Evolutionary conservation across 2,797 vertebrate species (phyloP).

Genomic region (Falco concolor): DNA sequence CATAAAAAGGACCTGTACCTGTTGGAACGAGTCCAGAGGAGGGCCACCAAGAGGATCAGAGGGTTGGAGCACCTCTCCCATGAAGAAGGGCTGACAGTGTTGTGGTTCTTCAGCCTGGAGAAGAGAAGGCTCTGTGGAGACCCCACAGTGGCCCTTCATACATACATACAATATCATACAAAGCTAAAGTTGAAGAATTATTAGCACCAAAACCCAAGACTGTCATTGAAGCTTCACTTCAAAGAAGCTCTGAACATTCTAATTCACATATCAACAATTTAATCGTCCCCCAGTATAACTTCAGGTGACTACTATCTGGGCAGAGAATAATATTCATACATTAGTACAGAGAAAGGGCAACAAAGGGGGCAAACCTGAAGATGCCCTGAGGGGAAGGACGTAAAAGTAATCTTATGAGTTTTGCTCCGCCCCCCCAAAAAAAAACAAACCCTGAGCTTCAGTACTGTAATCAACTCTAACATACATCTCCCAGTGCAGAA

Average conservation of each 20-base stretch:
- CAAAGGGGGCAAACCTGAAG: neutral
- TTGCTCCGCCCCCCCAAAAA: too few relatives aligned
- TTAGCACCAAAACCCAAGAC: neutral
- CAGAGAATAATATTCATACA: neutral
- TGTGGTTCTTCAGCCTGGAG: neutral
- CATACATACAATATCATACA: neutral
- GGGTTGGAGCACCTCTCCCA: neutral
- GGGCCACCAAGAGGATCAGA: neutral
- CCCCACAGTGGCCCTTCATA: too few relatives aligned
- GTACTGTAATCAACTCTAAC: neutral
- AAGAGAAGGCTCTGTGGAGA: neutral
- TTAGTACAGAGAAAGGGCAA: neutral
- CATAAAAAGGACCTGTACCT: too few relatives aligned
- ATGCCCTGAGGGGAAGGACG: neutral
- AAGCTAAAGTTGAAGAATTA: neutral
- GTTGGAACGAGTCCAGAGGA: neutral
- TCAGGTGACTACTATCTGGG: neutral
- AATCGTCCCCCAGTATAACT: neutral
- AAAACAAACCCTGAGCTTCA: neutral
- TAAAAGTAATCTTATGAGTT: neutral
- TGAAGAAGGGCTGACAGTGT: neutral
- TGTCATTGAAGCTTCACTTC: neutral
- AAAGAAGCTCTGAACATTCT: neutral
- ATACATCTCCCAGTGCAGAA: accelerated
- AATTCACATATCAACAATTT: neutral